Evolutionary conservation across 2,797 vertebrate species (phyloP), one percentile per base, ranked within the genome.

Genomic region (Buphagus erythrorhynchus): DNA sequence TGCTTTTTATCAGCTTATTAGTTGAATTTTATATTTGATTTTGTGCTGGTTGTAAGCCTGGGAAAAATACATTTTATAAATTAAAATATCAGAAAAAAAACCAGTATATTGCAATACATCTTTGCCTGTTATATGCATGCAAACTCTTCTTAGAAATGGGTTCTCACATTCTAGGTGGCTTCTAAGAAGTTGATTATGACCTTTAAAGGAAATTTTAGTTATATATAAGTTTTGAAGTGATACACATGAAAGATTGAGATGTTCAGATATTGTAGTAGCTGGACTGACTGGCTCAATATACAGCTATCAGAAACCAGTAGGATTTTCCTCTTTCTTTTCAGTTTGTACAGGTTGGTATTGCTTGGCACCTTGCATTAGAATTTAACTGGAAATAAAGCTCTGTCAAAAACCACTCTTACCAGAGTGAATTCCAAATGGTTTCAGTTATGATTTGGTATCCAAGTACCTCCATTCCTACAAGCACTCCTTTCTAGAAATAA

Each of bases 1-100:
- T 74, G 58, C 13, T 93, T 87, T 91, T 77, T 72, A 92, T 57
- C 75, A 80, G 45, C 33, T 83, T 82, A 94, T 84, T 76, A 80
- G 21, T 28, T 43, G 42, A 85, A 48, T 86, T 80, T 90, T 74
- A 16, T 71, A 58, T 86, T 86, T 81, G 58, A 11, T 10, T 71
- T 88, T 77, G 11, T 75, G 43, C 51, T 91, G 38, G 40, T 62
- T 83, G 10, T 66, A 67, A 85, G 69, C 33, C 66, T 40, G 38
- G 28, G 6, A 76, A 91, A 80, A 36, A 65, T 18, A 19, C 4
- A 69, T 52, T 88, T 90, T 38, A 59, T 59, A 85, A 81, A 81
- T 65, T 7, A 15, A 88, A 81, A 36, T 38, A 28, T 40, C 33
- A 58, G 38, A 48, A 86, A 83, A 83, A 80, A 31, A 10, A 0